Percentiles rank a stretch among this genome's conserved stretches.
These are phyloP conservation scores for Oligia strigilis DNA, from an alignment of 2,888 invertebrate species.

Conservation along the genomic window DNA sequence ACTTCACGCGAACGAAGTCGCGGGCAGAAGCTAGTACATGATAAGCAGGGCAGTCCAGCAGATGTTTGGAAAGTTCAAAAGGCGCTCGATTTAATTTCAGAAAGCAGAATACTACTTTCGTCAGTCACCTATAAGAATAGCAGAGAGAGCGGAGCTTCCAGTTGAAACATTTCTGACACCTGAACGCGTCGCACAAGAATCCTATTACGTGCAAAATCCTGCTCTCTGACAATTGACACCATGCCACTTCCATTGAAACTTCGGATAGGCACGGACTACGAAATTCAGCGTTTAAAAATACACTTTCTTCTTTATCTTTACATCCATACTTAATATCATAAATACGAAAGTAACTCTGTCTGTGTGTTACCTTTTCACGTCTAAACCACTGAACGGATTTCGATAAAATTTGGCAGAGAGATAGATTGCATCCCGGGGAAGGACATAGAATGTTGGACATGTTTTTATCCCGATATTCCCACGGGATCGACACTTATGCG, in stretches of 20 bases:
- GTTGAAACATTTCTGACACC: conserved; percentile 1
- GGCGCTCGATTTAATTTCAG: background rate
- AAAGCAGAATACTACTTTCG: background rate
- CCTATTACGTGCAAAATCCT: conserved; percentile 2
- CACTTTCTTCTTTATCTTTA: too few relatives aligned
- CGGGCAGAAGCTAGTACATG: background rate
- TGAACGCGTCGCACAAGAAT: background rate
- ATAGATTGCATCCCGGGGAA: too few relatives aligned
- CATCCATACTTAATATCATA: too few relatives aligned
- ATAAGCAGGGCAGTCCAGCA: background rate
- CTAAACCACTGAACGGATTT: too few relatives aligned
- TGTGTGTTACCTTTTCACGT: too few relatives aligned
- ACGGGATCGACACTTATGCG: too few relatives aligned
- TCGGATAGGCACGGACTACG: background rate
- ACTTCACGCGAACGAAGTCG: too few relatives aligned
- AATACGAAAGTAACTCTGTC: too few relatives aligned
- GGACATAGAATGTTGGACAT: too few relatives aligned
- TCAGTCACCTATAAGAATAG: background rate
- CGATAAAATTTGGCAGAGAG: too few relatives aligned
- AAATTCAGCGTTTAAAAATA: conserved; percentile 12
- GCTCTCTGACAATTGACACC: conserved; percentile 13
- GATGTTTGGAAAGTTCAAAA: background rate
- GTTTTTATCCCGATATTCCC: too few relatives aligned
- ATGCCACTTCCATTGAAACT: background rate
- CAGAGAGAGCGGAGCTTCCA: background rate